Conservation (phyloP, 1,140 invertebrate species). For the Temnothorax longispinosus region DNA sequence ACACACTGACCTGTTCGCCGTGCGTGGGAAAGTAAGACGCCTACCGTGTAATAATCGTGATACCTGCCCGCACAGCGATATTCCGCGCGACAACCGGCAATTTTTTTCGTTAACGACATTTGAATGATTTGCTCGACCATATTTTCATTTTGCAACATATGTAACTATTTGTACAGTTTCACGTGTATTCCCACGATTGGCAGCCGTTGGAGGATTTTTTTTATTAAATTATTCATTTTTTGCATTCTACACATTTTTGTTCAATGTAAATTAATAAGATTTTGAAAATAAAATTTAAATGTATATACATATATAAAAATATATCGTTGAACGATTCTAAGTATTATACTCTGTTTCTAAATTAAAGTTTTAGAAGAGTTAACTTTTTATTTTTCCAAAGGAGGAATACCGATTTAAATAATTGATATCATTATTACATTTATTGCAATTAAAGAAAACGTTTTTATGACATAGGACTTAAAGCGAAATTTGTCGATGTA, state of each 20-base stretch:
- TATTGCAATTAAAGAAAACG: neutral
- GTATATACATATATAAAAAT: neutral
- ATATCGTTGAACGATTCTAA: neutral
- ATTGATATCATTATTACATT: neutral
- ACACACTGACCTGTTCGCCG: constrained; percentile 26
- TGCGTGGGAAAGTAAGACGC: constrained; percentile 51
- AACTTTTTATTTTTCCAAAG: neutral
- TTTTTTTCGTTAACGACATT: constrained; percentile 51
- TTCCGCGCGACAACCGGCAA: constrained; percentile 38
- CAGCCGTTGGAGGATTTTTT: neutral
- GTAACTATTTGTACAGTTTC: constrained; percentile 3
- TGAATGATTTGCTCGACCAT: neutral
- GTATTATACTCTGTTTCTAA: neutral
- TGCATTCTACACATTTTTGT: neutral
- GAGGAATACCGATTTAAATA: neutral
- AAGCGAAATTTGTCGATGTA: neutral
- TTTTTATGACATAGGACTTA: neutral
- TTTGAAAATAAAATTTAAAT: neutral
- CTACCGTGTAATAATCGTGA: constrained; percentile 11
- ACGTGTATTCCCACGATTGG: neutral
- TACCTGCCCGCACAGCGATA: neutral
- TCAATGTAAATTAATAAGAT: neutral
- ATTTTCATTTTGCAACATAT: constrained; percentile 24
- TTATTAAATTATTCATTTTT: neutral
- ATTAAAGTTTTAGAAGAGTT: neutral